Base-by-base conservation (phyloP, 2,888 invertebrate species). In the Pogonocherus hispidulus region DNA sequence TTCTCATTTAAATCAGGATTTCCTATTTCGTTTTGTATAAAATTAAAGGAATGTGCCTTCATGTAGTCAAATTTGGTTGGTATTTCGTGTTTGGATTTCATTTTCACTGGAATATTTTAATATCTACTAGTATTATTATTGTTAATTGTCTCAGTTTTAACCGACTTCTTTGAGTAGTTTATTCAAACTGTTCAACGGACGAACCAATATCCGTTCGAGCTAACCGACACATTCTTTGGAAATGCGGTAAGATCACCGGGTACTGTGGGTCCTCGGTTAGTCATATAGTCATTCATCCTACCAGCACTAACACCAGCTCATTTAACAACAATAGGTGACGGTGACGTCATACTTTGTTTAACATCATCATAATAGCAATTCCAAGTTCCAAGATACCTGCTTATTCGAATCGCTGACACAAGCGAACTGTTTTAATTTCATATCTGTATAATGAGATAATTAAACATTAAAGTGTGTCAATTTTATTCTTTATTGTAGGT, bases 1-100 rank as follows among this genome's bases (percentile, higher is more conserved):
- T 63, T 65, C 44, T 73, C 76, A 57, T 78, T 71, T 41, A 72
- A 71, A 60, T 77, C 74, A 55, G 70, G 71, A 62, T 76, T 74
- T 18, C 70, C 74, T 62, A 76, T 76, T 74, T 82, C 82, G 46
- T 78, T 79, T 76, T 78, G 74, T 37, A 82, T 71, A 49, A 82
- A 80, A 79, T 81, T 78, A 62, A 74, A 74, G 52, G 77, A 77
- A 68, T 75, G 78, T n/a, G 69, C 74, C 69, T 80, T 79, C 76
- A 82, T 75, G 66, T 75, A 79, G 55, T 81, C 81, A 16, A 66
- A 63, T 71, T 79, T 80, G 41, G 72, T 78, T 8, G 73, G 75
- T 56, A 78, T 75, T 70, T 75, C 75, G 47, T 73, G 71, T 51
- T 75, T 78, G 41, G 76, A 75, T 63, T 69, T 77, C 78, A 79